Percentiles rank a stretch among this genome's conserved stretches.
Conservation (phyloP, 2,113 vertebrate species). For the Microcebus griseorufus region DNA sequence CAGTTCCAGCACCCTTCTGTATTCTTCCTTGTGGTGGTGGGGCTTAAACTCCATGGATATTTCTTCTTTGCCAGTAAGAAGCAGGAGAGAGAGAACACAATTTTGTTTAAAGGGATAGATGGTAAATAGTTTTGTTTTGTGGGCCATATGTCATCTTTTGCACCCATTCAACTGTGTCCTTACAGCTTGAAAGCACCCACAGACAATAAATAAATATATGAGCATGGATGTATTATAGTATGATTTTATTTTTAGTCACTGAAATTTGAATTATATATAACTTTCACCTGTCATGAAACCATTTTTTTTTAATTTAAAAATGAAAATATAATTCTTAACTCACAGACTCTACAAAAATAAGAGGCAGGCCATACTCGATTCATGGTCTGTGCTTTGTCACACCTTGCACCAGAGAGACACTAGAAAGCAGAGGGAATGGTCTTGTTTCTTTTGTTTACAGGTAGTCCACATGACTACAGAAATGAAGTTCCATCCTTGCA, state of each 20-base stretch:
- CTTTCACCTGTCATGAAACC: background rate
- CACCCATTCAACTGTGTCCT: background rate
- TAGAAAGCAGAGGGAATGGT: no score
- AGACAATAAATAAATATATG: background rate
- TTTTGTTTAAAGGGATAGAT: background rate
- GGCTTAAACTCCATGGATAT: background rate
- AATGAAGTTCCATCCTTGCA: background rate
- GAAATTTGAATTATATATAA: background rate
- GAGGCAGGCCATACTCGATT: background rate
- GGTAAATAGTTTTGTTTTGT: background rate
- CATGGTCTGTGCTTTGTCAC: background rate
- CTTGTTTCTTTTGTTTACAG: background rate
- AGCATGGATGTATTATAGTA: background rate
- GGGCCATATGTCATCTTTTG: background rate
- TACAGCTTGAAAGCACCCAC: background rate
- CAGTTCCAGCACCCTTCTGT: background rate
- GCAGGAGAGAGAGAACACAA: background rate
- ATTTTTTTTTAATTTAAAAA: no score
- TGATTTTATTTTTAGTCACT: background rate
- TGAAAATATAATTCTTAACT: background rate
- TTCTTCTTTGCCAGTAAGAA: background rate
- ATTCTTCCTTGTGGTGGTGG: background rate
- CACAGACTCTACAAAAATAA: background rate
- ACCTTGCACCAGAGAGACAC: no score
- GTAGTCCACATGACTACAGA: background rate